Base-by-base conservation (phyloP, 2,113 vertebrate species). In the Anoura caudifer region DNA sequence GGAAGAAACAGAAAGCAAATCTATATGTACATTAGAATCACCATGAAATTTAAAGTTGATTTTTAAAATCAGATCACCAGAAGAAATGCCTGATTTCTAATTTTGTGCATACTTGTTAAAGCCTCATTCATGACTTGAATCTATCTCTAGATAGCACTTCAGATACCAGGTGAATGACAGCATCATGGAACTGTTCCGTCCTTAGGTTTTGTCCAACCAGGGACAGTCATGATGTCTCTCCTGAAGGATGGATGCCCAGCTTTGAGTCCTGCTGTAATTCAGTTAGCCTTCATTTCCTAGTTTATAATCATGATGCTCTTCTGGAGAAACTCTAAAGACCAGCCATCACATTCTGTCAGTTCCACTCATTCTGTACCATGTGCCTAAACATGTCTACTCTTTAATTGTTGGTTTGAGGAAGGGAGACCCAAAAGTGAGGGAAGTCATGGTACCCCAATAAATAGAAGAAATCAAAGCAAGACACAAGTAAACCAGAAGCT, bases 281-380 rank as follows among this genome's bases (percentile, higher is more conserved):
- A 72, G 94, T 9, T 14, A 75, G 65, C 91, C 97, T n/a, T 82
- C 89, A 96, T 96, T 98, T 98, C 96, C 96, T 96, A 96, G 95
- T 33, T 84, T 33, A 87, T 84, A n/a, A 82, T 76, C 45, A 43
- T 41, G 67, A 87, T 96, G 84, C 70, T 95, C 84, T 92, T 63
- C 94, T 22, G 16, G 61, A 43, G 47, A 79, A 93, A 95, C 65
- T 72, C 31, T 88, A 77, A 93, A 95, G 81, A 47, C 43, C 28
- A 80, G 56, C 87, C 16, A 50, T 65, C 79, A 70, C 31, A 91
- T 15, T 41, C 17, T 24, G 1, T 77, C 76, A 15, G 0, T 43
- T 52, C 75, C 77, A 22, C 31, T 94, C 67, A 56, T 69, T 90
- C 76, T 67, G 24, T 47, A 28, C 38, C 20, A 90, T 16, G n/a